Evolutionary conservation across 2,888 invertebrate species (phyloP).

Genomic region (Kryphioiulus occultus): DNA sequence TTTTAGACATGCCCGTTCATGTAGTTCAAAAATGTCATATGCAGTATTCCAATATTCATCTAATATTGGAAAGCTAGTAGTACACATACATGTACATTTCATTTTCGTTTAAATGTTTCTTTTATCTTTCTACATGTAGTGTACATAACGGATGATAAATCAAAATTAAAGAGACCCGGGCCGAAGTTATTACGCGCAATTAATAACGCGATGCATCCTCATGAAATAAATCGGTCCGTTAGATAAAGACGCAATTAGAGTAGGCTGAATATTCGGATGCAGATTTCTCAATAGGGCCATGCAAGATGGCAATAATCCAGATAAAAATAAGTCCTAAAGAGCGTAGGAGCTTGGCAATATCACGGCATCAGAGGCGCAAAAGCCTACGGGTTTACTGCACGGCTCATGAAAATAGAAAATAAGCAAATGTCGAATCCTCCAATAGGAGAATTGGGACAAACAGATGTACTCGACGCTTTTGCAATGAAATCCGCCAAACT

Average conservation of each 20-base stretch:
- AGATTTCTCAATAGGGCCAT: not conserved
- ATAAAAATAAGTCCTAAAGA: conserved; percentile 23
- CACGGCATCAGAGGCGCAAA: not conserved
- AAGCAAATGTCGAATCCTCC: conserved; percentile 6
- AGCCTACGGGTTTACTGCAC: not conserved
- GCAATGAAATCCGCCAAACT: conserved; percentile 7
- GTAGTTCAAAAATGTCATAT: too few species aligned
- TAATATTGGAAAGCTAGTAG: too few species aligned
- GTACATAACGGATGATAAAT: not conserved
- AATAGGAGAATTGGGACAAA: conserved; percentile 23
- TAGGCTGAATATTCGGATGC: not conserved
- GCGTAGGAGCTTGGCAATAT: not conserved
- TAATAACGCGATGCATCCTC: conserved; percentile 23
- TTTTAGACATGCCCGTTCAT: too few species aligned
- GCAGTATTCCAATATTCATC: too few species aligned
- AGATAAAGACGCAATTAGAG: conserved; percentile 23
- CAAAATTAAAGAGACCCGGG: not conserved
- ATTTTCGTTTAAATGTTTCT: not conserved
- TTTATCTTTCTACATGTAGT: not conserved
- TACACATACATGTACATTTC: too few species aligned
- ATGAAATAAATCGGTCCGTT: conserved; percentile 9
- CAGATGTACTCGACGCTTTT: conserved; percentile 23
- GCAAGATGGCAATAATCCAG: not conserved
- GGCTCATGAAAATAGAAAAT: conserved; percentile 14
- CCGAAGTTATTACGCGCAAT: conserved; percentile 7